Evolutionary conservation across 2,888 invertebrate species (phyloP).

Genomic region (Schrankia costaestrigalis): DNA sequence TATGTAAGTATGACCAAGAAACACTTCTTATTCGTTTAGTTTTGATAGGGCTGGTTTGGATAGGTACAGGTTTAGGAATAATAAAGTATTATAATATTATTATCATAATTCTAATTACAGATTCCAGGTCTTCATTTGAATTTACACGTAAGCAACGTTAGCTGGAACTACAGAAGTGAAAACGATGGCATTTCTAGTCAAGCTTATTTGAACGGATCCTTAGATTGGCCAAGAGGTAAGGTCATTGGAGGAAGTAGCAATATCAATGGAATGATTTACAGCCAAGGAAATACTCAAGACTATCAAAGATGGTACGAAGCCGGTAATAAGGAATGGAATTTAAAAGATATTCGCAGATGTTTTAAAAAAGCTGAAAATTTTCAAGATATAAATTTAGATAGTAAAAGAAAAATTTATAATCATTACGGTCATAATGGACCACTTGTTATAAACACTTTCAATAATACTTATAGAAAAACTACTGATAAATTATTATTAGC

Average conservation of each 20-base stretch:
- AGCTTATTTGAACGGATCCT: constrained; percentile 68
- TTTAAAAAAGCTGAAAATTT: constrained; percentile 76
- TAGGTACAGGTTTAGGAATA: too few relatives aligned
- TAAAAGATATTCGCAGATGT: constrained; percentile 68
- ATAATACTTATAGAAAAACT: constrained; percentile 54
- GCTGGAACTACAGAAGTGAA: constrained; percentile 92
- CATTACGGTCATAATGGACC: constrained; percentile 67
- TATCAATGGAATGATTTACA: constrained; percentile 80
- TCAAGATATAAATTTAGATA: constrained; percentile 38
- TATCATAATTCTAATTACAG: too few relatives aligned
- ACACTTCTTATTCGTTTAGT: too few relatives aligned
- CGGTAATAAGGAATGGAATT: constrained; percentile 79
- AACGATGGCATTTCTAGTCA: constrained; percentile 85
- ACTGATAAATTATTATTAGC: constrained; percentile 49
- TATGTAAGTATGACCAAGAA: too few relatives aligned
- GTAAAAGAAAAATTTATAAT: constrained; percentile 27
- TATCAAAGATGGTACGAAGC: constrained; percentile 74
- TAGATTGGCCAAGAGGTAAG: constrained; percentile 82
- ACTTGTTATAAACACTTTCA: constrained; percentile 64
- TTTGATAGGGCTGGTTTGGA: too few relatives aligned
- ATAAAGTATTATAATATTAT: too few relatives aligned
- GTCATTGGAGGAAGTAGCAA: constrained; percentile 80
- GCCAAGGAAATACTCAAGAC: constrained; percentile 72
- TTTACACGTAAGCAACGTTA: constrained; percentile 69
- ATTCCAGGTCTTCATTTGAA: constrained; percentile 31